Base-by-base conservation (phyloP, 2,888 invertebrate species). In the Melikaiella ostensackeni region DNA sequence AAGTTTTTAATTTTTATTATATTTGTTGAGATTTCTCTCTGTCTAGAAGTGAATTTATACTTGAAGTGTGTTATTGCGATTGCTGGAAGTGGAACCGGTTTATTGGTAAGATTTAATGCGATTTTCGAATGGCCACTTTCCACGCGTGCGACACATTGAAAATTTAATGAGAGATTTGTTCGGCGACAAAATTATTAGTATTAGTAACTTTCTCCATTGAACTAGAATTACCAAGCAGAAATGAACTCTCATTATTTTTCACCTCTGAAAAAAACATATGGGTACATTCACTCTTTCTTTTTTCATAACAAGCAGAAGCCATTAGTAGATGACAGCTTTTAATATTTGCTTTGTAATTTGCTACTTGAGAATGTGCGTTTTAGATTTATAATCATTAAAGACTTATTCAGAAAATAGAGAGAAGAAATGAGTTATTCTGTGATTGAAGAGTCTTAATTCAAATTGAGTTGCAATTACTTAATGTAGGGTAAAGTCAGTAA, bases 191-290 rank as follows among this genome's bases (percentile, higher is more conserved):
- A 70, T 70, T 70, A 46, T 46, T 70, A 70, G 46, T 50, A 38
- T 35, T 13, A 70, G 50, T 30, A 46, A 70, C 66, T 70, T 70
- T 70, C 66, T 46, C 66, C 46, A 70, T 70, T 70, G 66, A 70
- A 70, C 66, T 70, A 70, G 66, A 70, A 70, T 70, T 50, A 46
- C 46, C 50, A 5, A 42, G 46, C 66, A 70, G 27, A 50, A 70
- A 70, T 70, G 30, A 42, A 42, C 30, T 70, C 38, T 66, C 24
- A 70, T 70, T 70, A 70, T 70, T 70, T 70, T 70, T 66, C 42
- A 46, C 11, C n/a, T 24, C 9, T 50, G 30, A 70, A 30, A 70
- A 46, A 50, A 27, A 70, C 9, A n/a, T 46, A 46, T 46, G 42
- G 38, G 9, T 16, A 61, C 27, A 16, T 50, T 46, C 42, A 70